phyloP scores from a whole-genome alignment of 1,140 invertebrate species.

The Eumaeus atala region DNA sequence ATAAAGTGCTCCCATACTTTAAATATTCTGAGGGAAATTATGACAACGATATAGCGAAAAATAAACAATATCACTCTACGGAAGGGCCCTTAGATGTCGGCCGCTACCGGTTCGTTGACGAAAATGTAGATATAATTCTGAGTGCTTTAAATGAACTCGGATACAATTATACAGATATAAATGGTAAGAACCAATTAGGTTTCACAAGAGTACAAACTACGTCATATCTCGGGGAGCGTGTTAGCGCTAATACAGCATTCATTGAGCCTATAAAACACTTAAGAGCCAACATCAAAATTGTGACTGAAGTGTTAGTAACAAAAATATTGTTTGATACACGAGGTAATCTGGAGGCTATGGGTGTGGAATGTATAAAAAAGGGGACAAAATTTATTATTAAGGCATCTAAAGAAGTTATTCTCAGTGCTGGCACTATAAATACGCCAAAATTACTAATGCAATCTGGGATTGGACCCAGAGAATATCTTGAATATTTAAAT shows the following conservation, averaged over 20 bases:
- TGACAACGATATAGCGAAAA: slow-evolving; percentile 61
- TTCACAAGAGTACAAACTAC: slow-evolving; percentile 67
- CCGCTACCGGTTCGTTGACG: slow-evolving; percentile 54
- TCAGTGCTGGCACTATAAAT: slow-evolving; percentile 75
- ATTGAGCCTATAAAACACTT: slow-evolving; percentile 55
- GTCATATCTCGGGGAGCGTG: slow-evolving; percentile 66
- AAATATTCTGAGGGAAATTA: slow-evolving; percentile 74
- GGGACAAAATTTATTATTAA: slow-evolving; percentile 45
- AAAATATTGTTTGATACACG: slow-evolving; percentile 49
- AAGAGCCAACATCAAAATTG: slow-evolving; percentile 81
- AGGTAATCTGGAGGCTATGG: slow-evolving; percentile 43
- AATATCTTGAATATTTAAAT: slow-evolving; percentile 67
- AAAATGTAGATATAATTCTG: slow-evolving; percentile 64
- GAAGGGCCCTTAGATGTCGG: slow-evolving; percentile 62
- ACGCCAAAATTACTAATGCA: slow-evolving; percentile 74
- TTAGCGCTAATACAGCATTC: slow-evolving; percentile 56
- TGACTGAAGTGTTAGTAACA: slow-evolving; percentile 77
- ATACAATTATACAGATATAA: slow-evolving; percentile 61
- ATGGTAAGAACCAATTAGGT: slow-evolving; percentile 72
- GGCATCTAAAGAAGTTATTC: slow-evolving; percentile 73
- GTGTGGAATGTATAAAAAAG: slow-evolving; percentile 59
- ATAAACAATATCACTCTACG: slow-evolving; percentile 57
- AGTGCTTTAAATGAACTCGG: slow-evolving; percentile 66
- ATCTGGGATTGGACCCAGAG: slow-evolving; percentile 66
- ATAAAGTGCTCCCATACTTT: slow-evolving; percentile 81